These are phyloP conservation scores for Phenganax stokvisi DNA, from an alignment of 92 coral and sea anemone genomes.

Conservation along the genomic window DNA sequence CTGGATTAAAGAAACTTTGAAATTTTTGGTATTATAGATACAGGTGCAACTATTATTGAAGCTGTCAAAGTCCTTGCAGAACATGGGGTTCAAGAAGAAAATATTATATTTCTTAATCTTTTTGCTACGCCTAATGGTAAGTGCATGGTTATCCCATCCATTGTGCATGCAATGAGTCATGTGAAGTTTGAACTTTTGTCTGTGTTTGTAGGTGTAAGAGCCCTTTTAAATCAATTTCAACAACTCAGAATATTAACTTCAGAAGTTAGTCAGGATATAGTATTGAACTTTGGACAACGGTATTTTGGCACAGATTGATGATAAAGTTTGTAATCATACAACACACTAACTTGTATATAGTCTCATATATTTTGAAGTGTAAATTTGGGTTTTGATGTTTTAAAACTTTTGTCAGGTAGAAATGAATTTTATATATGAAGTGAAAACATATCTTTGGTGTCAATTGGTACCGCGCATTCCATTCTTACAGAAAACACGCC, in stretches of 20 bases:
- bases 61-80: slow-evolving; percentile 81
- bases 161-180: not conserved
- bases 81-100: slow-evolving; percentile 85
- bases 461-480: no score
- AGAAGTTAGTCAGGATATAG: slow-evolving; percentile 81
- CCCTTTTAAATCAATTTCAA: slow-evolving; percentile 65
- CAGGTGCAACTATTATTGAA: slow-evolving; percentile 88
- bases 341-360: not conserved
- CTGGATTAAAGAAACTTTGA: not conserved
- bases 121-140: slow-evolving; percentile 88
- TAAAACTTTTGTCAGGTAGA: not conserved
- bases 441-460: no score
- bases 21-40: slow-evolving; percentile 41
- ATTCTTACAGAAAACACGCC: no score
- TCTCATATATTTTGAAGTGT: not conserved
- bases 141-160: slow-evolving; percentile 1
- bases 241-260: slow-evolving; percentile 80
- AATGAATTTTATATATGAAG: not conserved
- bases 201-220: slow-evolving; percentile 56
- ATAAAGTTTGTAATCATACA: slow-evolving; percentile 1
- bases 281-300: slow-evolving; percentile 81
- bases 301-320: slow-evolving; percentile 89
- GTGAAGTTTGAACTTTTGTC: not conserved
- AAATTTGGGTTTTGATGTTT: not conserved
- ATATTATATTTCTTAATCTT: slow-evolving; percentile 69